A percentile compares a stretch with the other conserved stretches of the same genome.
Conservation (phyloP, 2,888 invertebrate genomes). For the Slavum lentiscoides region DNA sequence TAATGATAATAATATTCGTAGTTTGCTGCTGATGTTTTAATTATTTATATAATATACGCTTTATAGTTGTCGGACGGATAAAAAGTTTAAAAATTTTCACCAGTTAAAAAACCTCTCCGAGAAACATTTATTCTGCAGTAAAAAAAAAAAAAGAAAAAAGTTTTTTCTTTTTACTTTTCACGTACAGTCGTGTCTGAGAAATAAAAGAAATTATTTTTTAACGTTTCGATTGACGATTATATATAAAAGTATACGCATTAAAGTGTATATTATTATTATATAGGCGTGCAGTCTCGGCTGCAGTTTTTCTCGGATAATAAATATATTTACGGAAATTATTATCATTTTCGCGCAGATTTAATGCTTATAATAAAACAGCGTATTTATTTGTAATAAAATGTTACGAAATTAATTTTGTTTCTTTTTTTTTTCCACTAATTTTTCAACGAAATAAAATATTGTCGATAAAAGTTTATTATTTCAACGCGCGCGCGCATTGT, state of each 20-base stretch:
- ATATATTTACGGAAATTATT: no score
- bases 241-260: neutral
- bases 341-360: no score
- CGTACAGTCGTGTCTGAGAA: neutral
- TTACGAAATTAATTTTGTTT: no score
- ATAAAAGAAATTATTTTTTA: neutral
- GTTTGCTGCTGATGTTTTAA: constrained; percentile 19
- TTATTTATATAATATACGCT: constrained; percentile 35
- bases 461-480: no score
- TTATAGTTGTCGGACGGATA: neutral
- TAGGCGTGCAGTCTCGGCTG: no score
- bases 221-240: neutral
- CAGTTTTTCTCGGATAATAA: no score
- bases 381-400: no score
- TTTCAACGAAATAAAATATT: no score
- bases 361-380: no score
- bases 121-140: constrained; percentile 3
- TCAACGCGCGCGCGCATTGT: no score
- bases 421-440: no score
- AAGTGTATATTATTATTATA: no score
- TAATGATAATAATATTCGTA: neutral
- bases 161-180: constrained; percentile 5
- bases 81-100: constrained; percentile 32
- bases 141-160: neutral
- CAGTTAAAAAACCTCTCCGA: neutral